Evolutionary conservation across 1,140 invertebrate species (phyloP).

Genomic region (Cardiocondyla obscurior): DNA sequence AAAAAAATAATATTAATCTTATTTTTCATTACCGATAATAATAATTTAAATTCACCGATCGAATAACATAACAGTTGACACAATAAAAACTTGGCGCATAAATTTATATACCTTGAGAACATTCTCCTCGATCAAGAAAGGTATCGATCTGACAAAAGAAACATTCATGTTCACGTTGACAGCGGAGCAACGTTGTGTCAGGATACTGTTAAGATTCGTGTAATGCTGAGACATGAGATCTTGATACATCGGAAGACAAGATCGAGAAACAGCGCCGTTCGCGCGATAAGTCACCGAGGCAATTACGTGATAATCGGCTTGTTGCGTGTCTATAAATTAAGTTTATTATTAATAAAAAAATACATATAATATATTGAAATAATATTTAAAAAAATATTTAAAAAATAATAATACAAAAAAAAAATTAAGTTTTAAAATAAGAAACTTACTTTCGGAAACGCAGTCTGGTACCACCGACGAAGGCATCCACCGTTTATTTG

Average conservation of each 20-base stretch:
- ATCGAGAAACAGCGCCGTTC: conserved; percentile 92
- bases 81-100: neutral
- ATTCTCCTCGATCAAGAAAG: conserved; percentile 92
- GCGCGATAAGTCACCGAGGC: conserved; percentile 95
- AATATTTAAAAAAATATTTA: no score
- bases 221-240: conserved; percentile 93
- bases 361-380: neutral
- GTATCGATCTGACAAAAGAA: conserved; percentile 92
- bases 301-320: conserved; percentile 96
- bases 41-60: neutral
- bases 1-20: neutral
- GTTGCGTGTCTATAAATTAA: conserved; percentile 91
- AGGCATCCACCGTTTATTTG: conserved; percentile 91
- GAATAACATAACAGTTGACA: neutral
- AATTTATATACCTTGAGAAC: conserved; percentile 90
- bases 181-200: conserved; percentile 96
- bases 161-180: conserved; percentile 98
- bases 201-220: conserved; percentile 89
- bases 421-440: neutral
- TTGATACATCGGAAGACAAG: conserved; percentile 94
- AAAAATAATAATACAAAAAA: neutral
- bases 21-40: neutral
- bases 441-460: conserved; percentile 92
- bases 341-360: neutral
- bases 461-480: conserved; percentile 95